phyloP scores from a whole-genome alignment of 2,888 invertebrate species.

The Scrobipalpa atriplicella region DNA sequence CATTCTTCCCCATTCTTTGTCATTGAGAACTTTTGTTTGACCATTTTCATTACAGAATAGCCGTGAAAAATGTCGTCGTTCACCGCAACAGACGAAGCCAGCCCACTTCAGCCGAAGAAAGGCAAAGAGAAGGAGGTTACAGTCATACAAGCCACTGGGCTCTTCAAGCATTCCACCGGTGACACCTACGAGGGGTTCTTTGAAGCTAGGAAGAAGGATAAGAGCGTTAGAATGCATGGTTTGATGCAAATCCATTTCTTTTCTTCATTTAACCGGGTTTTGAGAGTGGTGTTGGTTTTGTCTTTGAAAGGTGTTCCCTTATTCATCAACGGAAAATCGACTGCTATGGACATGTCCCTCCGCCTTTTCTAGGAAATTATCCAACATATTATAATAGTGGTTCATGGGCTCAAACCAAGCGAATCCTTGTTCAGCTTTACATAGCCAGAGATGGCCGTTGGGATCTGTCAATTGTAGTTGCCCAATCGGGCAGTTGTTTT shows the following conservation, averaged over 20 bases:
- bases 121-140: slow-evolving; percentile 52
- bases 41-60: neutral
- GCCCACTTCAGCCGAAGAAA: slow-evolving; percentile 38
- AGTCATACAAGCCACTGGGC: slow-evolving; percentile 60
- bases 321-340: no score
- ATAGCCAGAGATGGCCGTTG: slow-evolving; percentile 80
- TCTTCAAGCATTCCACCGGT: slow-evolving; percentile 80
- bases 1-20: no score
- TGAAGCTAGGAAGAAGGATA: slow-evolving; percentile 78
- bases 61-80: neutral
- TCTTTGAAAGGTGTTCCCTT: no score
- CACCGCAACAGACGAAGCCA: neutral
- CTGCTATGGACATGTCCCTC: no score
- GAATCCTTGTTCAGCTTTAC: slow-evolving; percentile 64
- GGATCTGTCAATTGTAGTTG: slow-evolving; percentile 73
- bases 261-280: no score
- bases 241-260: neutral
- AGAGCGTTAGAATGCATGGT: slow-evolving; percentile 73
- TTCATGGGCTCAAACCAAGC: slow-evolving; percentile 70
- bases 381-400: slow-evolving; percentile 67
- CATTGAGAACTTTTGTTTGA: neutral
- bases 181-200: slow-evolving; percentile 83
- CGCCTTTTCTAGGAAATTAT: slow-evolving; percentile 39
- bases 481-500: slow-evolving; percentile 76
- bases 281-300: no score